Base-by-base conservation (phyloP, 2,797 vertebrate genomes). In the Schizopygopsis malacanthus region DNA sequence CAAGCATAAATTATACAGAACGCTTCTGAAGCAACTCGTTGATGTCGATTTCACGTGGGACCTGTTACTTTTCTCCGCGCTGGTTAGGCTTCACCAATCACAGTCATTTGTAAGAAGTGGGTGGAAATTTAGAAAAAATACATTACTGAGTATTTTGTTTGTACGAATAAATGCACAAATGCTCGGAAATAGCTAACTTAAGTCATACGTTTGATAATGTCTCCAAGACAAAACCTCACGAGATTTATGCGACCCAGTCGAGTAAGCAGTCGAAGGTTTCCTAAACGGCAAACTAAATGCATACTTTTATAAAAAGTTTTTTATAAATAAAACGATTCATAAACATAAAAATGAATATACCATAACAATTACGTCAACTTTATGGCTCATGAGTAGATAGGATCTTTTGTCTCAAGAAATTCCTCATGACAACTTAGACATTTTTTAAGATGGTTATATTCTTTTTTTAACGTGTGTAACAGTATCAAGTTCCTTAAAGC, bases 51-150 rank as follows among this genome's bases (percentile, higher is more conserved):
- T 50, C 39, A 22, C 25, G 16, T 52, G 28, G 2, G 9, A 37
- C 3, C 12, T 6, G 63, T 52, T 37, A 69, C 79, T 37, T 81
- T 81, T 54, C 63, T 69, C 79, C 45, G 33, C 45, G 79, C 43
- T 50, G 59, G 1, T 3, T 2, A 25, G 9, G 15, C 15, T 65
- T 25, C 15, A 69, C 63, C 63, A 50, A 81, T 81, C 28, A 69
- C 9, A 81, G 18, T 50, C 0, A 63, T 37, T 52, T 67, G 3
- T 9, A 37, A 50, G 6, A 10, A 18, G 1, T 47, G 6, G 22
- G 52, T 73, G 5, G 20, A 2, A 13, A 2, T 9, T 28, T 3
- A 18, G 37, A 9, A 22, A 1, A 1, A 78, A 25, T n/a, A 54
- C 28, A 9, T 39, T 77, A 11, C 18, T 25, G 2, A 9, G 52